Conservation (phyloP, 2,888 invertebrate genomes). For the Drosophila nigricruria region DNA sequence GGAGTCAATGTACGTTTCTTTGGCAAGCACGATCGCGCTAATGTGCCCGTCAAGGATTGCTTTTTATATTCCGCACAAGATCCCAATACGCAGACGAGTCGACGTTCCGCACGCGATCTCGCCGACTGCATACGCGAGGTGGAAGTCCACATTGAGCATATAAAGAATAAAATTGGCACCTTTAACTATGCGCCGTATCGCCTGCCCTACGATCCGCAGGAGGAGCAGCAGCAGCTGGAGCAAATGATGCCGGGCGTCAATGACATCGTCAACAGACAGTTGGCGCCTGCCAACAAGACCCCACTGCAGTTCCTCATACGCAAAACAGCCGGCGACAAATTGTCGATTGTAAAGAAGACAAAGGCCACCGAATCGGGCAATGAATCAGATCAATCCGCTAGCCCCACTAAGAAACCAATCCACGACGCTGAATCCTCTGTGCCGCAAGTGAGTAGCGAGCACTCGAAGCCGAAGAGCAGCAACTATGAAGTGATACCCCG, state of each 20-base stretch:
- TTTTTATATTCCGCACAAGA: conserved; percentile 92
- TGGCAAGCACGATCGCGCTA: conserved; percentile 97
- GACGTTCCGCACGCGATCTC: conserved; percentile 85
- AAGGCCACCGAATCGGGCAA: conserved; percentile 76
- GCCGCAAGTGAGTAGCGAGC: conserved; percentile 28
- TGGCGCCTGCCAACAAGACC: conserved; percentile 74
- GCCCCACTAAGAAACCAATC: conserved; percentile 52
- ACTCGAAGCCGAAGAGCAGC: conserved; percentile 57
- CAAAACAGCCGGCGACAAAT: conserved; percentile 84
- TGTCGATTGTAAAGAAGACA: conserved; percentile 84
- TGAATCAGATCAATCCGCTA: conserved; percentile 79
- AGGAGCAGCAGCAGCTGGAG: conserved; percentile 88
- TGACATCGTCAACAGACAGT: conserved; percentile 74
- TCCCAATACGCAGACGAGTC: conserved; percentile 86
- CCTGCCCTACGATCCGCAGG: conserved; percentile 88
- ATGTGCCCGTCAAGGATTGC: conserved; percentile 94
- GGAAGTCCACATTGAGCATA: conserved; percentile 90
- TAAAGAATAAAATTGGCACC: conserved; percentile 89
- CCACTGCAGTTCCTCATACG: conserved; percentile 85
- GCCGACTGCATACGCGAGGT: conserved; percentile 90
- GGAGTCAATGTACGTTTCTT: conserved; percentile 96
- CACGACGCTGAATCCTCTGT: conserved; percentile 1
- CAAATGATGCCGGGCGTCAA: conserved; percentile 87
- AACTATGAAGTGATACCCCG: conserved; percentile 83
- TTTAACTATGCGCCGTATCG: conserved; percentile 91